phyloP scores from a whole-genome alignment of 2,797 vertebrate species.

The Peromyscus aztecus region DNA sequence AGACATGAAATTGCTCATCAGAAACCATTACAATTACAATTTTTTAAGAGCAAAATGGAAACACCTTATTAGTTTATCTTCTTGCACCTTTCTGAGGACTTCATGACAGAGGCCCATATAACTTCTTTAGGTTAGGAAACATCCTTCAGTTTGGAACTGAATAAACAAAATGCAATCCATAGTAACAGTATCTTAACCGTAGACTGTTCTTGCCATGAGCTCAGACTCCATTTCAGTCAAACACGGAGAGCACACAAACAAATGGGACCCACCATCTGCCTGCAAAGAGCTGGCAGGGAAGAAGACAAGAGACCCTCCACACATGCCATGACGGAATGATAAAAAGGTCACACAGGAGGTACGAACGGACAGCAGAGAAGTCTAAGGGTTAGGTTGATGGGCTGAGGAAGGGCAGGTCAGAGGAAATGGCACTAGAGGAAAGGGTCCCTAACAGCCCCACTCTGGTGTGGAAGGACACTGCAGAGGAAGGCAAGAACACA shows the following conservation, averaged over 20 bases:
- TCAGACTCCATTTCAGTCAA: constrained; percentile 9
- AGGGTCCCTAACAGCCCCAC: neutral
- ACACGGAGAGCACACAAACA: neutral
- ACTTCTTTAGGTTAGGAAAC: constrained; percentile 15
- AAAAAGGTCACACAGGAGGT: neutral
- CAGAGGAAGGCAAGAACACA: neutral
- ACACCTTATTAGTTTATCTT: constrained; percentile 1
- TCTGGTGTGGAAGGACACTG: neutral
- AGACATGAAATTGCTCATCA: constrained; percentile 31
- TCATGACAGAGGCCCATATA: neutral
- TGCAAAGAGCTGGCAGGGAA: neutral
- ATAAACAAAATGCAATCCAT: constrained; percentile 21
- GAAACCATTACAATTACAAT: constrained; percentile 37
- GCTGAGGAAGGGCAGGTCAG: neutral
- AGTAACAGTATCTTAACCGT: neutral
- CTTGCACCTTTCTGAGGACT: constrained; percentile 13
- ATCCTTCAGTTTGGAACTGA: neutral
- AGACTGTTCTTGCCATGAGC: neutral
- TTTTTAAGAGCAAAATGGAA: constrained; percentile 26
- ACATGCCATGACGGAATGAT: neutral
- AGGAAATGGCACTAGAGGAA: neutral
- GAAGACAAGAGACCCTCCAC: neutral
- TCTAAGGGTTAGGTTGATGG: neutral
- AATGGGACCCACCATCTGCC: neutral
- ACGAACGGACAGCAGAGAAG: neutral